A percentile compares a stretch with the other conserved stretches of the same genome.
Conservation (phyloP, 2,888 invertebrate species). For the Drosophila longiperda region DNA sequence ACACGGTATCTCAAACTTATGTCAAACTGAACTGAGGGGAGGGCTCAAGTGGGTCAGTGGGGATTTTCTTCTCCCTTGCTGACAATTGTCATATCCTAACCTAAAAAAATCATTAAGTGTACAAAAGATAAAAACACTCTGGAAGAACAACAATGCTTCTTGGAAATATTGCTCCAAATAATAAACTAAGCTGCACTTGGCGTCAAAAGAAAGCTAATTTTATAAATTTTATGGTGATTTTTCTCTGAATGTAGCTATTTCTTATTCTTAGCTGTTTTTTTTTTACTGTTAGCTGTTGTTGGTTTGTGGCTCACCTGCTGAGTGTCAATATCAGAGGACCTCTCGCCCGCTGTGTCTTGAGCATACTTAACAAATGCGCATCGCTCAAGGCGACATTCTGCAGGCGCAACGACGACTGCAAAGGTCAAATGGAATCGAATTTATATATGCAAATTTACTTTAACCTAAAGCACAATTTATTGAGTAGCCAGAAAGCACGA, state of each 20-base stretch:
- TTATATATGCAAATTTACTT: background rate
- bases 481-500: conserved; percentile 28
- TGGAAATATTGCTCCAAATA: background rate
- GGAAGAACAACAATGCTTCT: background rate
- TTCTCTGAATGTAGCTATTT: background rate
- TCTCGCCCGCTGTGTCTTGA: conserved; percentile 69
- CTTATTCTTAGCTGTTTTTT: background rate
- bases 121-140: background rate
- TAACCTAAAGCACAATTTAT: conserved; percentile 69
- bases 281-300: background rate
- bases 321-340: conserved; percentile 80
- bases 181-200: background rate
- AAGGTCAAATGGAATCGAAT: conserved; percentile 18
- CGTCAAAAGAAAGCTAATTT: background rate
- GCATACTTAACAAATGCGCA: conserved; percentile 67
- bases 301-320: conserved; percentile 77
- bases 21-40: too few relatives aligned
- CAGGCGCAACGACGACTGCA: conserved; percentile 72
- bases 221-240: background rate
- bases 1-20: too few relatives aligned
- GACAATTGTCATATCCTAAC: background rate
- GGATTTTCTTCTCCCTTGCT: background rate
- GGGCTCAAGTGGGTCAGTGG: background rate
- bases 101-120: background rate
- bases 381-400: conserved; percentile 71